phyloP scores from a whole-genome alignment of 1,140 invertebrate genomes.

The Philotrypesis tridentata region DNA sequence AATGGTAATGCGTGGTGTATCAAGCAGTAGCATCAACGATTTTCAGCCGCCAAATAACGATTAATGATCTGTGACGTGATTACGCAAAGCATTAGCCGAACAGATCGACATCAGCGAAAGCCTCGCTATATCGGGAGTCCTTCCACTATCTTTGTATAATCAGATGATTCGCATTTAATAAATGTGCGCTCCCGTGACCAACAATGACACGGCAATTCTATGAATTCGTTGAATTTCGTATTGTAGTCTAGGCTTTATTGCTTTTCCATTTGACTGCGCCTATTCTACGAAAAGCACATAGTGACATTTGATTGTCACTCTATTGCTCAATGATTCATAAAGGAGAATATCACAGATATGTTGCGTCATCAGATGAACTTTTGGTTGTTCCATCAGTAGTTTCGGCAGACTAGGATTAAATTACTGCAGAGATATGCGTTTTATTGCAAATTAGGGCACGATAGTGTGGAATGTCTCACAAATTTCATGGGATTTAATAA shows the following conservation, averaged over 20 bases:
- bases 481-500: neutral
- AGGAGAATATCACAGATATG: neutral
- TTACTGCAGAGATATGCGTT: neutral
- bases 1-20: neutral
- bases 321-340: neutral
- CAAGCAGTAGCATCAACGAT: neutral
- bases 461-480: neutral
- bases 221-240: neutral
- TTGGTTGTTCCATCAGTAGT: neutral
- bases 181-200: neutral
- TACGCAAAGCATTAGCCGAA: neutral
- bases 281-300: neutral
- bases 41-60: slow-evolving; percentile 14
- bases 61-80: neutral
- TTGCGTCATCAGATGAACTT: neutral
- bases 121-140: neutral
- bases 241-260: neutral
- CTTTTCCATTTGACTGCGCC: neutral
- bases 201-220: neutral
- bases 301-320: neutral
- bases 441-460: neutral
- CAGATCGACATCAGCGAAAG: neutral
- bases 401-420: neutral
- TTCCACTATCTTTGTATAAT: slow-evolving; percentile 11
- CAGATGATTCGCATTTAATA: slow-evolving; percentile 10